A percentile compares a stretch with the other conserved stretches of the same genome.
phyloP scores from a whole-genome alignment of 1,140 invertebrate genomes.

The Drosophila pandora region DNA sequence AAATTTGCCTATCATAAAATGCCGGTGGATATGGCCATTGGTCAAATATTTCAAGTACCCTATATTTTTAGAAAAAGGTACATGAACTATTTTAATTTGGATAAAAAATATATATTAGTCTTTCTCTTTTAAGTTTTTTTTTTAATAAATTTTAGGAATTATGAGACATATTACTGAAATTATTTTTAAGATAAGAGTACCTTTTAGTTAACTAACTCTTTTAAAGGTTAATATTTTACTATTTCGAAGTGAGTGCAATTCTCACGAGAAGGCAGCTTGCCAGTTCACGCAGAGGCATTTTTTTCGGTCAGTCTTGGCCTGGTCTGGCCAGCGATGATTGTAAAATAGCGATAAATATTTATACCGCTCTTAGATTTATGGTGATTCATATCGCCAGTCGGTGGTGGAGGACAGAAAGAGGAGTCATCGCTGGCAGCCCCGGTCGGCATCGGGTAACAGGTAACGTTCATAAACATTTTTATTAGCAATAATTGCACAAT shows the following conservation, averaged over 20 bases:
- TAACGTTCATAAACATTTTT: conserved; percentile 73
- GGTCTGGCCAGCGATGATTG: conserved; percentile 57
- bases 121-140: background rate
- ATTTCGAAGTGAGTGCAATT: conserved; percentile 54
- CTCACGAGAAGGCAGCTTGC: conserved; percentile 55
- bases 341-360: conserved; percentile 80
- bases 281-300: conserved; percentile 56
- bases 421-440: conserved; percentile 42
- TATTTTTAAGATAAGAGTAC: conserved; percentile 2
- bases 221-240: background rate
- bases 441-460: conserved; percentile 66
- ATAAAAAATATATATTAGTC: background rate
- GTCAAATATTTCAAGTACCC: conserved; percentile 19
- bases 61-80: background rate
- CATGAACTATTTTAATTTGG: background rate
- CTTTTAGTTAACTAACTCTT: too few species aligned
- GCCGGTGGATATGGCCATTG: conserved; percentile 34
- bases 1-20: conserved; percentile 66
- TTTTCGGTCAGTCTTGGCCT: conserved; percentile 32
- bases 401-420: conserved; percentile 5
- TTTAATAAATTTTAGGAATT: background rate
- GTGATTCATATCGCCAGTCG: conserved; percentile 62
- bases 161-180: too few species aligned
- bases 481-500: conserved; percentile 75
- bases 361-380: conserved; percentile 78